Evolutionary conservation across 37 sponge, comb jelly and placozoan genomes (phyloP), one percentile per base, ranked within the genome.

Genomic region (Spongia lamella): DNA sequence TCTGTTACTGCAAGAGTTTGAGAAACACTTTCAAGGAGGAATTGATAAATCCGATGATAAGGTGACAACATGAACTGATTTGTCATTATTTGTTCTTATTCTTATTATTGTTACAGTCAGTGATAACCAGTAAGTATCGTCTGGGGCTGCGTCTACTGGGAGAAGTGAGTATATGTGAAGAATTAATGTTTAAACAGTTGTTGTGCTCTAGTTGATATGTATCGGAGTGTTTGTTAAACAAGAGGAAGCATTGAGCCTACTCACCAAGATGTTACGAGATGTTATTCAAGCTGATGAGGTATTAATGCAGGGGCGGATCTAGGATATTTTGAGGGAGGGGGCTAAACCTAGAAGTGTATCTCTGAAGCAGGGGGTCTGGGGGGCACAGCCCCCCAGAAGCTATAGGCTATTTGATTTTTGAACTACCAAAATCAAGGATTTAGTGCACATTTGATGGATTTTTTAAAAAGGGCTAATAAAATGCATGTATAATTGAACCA

Each of bases 21-120:
- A 93, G 53, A 69, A 66, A 53, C 56, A 84, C 33, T 93, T 89
- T 75, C 47, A 78, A 0, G 75, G 53, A 26, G 66, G 79, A 30
- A 87, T 88, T 30, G 36, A 64, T 27, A 89, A 88, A 32, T 89
- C 83, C 6, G 88, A 91, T 30, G 97, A 96, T 4, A 91, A 95
- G 84, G 95, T 90, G 20, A 66, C 19, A 27, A 19, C 32, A 24
- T 32, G n/a, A n/a, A n/a, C 47, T 43, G 9, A 43, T 43, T 5
- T 43, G 5, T 13, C 47, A 5, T 13, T 43, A 43, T 43, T 43
- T 13, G 7, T 9, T 13, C 47, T 43, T 43, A 5, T 13, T 43
- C 47, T 13, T 43, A 43, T 9, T 43, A 13, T 9, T 13, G 7
- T 43, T 27, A 2, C 50, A 73, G 81, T 33, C 80, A 54, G 80